phyloP scores from a whole-genome alignment of 1,140 invertebrate genomes.

The Chlorops oryzae region DNA sequence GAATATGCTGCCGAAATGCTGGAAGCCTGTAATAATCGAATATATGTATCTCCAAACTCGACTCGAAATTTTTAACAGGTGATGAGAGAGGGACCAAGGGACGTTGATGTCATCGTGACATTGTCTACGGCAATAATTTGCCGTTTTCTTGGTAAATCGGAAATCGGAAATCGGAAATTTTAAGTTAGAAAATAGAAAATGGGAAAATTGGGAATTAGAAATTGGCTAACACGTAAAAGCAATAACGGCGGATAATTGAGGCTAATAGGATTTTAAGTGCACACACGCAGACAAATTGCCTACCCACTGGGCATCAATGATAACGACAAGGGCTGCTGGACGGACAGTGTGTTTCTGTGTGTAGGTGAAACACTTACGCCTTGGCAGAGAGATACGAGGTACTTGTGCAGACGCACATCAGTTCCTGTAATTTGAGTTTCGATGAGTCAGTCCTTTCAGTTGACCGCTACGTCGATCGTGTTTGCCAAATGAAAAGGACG shows the following conservation, averaged over 20 bases:
- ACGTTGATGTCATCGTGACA: slow-evolving; percentile 3
- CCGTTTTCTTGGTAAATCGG: neutral
- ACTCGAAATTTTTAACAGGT: slow-evolving; percentile 1
- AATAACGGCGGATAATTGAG: slow-evolving; percentile 46
- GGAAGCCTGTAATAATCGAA: too few relatives aligned
- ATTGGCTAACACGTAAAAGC: slow-evolving; percentile 12
- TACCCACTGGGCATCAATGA: slow-evolving; percentile 25
- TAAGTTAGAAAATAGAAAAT: neutral
- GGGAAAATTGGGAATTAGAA: neutral
- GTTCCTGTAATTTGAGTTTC: too few relatives aligned
- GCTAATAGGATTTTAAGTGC: slow-evolving; percentile 47
- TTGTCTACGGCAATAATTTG: neutral
- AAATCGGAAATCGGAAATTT: neutral
- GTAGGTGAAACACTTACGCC: too few relatives aligned
- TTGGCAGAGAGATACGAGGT: too few relatives aligned
- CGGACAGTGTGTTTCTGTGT: too few relatives aligned
- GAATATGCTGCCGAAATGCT: too few relatives aligned
- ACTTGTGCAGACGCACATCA: too few relatives aligned
- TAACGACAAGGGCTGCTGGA: slow-evolving; percentile 32
- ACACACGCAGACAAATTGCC: slow-evolving; percentile 22
- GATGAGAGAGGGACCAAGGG: neutral
- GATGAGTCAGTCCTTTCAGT: too few relatives aligned
- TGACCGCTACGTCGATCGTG: too few relatives aligned
- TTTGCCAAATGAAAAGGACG: too few relatives aligned
- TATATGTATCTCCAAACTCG: too few relatives aligned